Conservation (phyloP, 2,113 vertebrate species). For the Boulengeromyrus knoepffleri region DNA sequence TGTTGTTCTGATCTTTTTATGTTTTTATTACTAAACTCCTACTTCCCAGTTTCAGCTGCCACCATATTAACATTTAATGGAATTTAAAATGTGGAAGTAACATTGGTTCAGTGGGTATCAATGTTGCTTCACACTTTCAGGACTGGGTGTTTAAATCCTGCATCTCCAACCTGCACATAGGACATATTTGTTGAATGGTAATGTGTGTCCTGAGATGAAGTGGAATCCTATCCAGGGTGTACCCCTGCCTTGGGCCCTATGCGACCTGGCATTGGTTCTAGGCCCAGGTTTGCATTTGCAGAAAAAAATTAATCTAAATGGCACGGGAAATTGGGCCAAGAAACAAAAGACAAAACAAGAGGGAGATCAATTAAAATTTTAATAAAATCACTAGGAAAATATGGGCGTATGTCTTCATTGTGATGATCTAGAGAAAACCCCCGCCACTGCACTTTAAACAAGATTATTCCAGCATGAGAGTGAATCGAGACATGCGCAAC, state of each 20-base stretch:
- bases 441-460: background rate
- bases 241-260: background rate
- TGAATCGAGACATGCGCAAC: background rate
- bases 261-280: background rate
- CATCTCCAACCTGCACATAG: background rate
- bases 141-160: background rate
- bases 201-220: background rate
- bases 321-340: background rate
- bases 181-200: background rate
- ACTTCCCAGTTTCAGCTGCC: background rate
- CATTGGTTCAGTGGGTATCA: background rate
- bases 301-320: background rate
- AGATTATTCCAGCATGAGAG: background rate
- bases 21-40: background rate
- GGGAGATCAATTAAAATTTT: background rate
- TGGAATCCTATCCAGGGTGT: background rate
- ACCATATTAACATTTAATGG: background rate
- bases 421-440: background rate
- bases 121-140: background rate
- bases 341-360: background rate
- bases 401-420: background rate
- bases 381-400: background rate
- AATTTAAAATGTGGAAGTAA: background rate
- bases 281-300: background rate
- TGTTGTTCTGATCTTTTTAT: background rate